A percentile compares a stretch with the other conserved stretches of the same genome.
Evolutionary conservation across 2,113 vertebrate species (phyloP).

Genomic region (Neotragus pygmaeus): DNA sequence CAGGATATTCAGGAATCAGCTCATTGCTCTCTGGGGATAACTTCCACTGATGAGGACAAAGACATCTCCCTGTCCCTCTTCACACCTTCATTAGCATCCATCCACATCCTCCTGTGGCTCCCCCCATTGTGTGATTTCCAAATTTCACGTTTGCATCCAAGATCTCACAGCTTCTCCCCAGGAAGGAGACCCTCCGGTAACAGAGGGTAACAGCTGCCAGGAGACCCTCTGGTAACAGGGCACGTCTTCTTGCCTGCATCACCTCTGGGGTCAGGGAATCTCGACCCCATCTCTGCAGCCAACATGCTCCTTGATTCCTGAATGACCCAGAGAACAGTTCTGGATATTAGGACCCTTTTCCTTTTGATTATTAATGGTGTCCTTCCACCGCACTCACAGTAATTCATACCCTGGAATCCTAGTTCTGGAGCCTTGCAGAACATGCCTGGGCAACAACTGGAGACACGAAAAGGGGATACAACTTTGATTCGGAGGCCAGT

Average conservation of each 20-base stretch:
- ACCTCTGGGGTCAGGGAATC: neutral
- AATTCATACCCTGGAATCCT: neutral
- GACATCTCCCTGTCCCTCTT: neutral
- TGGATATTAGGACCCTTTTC: rapidly evolving
- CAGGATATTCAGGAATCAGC: neutral
- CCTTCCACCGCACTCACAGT: neutral
- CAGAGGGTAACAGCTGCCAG: too few species aligned
- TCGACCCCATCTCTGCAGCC: too few species aligned
- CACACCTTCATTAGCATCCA: neutral
- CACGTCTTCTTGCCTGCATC: rapidly evolving
- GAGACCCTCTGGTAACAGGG: neutral
- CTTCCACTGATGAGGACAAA: neutral
- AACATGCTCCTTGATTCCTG: neutral
- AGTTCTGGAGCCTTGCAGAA: neutral
- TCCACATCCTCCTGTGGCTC: rapidly evolving
- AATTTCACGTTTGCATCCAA: neutral
- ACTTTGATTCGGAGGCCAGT: neutral
- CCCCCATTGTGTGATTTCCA: neutral
- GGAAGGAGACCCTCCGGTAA: neutral
- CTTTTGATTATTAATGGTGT: rapidly evolving
- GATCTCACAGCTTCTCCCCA: too few species aligned
- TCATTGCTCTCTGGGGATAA: neutral
- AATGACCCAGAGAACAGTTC: neutral
- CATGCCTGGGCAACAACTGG: rapidly evolving
- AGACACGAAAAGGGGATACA: neutral